Conservation (phyloP, 2,888 invertebrate species). For the Lithodes maja region DNA sequence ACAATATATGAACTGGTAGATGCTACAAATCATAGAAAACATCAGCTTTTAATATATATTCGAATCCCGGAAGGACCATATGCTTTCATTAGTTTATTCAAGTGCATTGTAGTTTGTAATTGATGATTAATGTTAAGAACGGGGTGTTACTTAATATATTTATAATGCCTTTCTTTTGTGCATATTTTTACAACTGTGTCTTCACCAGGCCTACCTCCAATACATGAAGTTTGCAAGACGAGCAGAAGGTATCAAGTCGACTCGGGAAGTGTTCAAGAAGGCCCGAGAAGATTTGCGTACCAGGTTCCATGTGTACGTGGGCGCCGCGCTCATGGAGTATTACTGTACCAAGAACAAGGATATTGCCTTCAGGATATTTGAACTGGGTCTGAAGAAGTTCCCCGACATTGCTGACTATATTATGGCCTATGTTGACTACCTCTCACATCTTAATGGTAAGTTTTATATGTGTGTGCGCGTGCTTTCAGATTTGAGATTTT, state of each 20-base stretch:
- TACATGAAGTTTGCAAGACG: slow-evolving; percentile 99
- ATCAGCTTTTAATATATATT: too few relatives aligned
- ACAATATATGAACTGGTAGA: too few relatives aligned
- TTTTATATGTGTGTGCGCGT: slow-evolving; percentile 25
- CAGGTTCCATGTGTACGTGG: slow-evolving; percentile 95
- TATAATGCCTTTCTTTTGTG: too few relatives aligned
- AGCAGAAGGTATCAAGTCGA: slow-evolving; percentile 98
- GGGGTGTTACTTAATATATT: too few relatives aligned
- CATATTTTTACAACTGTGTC: too few relatives aligned
- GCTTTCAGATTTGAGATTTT: too few relatives aligned
- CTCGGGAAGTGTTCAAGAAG: slow-evolving; percentile 93
- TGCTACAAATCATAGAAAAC: too few relatives aligned
- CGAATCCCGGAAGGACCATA: too few relatives aligned
- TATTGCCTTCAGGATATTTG: slow-evolving; percentile 97
- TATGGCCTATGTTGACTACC: slow-evolving; percentile 95
- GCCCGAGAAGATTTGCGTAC: slow-evolving; percentile 91
- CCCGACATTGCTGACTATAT: slow-evolving; percentile 96
- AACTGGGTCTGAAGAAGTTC: slow-evolving; percentile 97
- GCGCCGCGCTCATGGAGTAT: slow-evolving; percentile 99
- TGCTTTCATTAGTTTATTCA: too few relatives aligned
- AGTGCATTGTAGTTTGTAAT: too few relatives aligned
- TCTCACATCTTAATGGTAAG: slow-evolving; percentile 95
- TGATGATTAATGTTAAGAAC: too few relatives aligned
- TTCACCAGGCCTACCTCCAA: slow-evolving; percentile 90
- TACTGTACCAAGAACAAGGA: slow-evolving; percentile 99